Percentiles rank a stretch among this genome's conserved stretches.
Evolutionary conservation across 2,113 vertebrate species (phyloP).

Genomic region (Nerophis ophidion): DNA sequence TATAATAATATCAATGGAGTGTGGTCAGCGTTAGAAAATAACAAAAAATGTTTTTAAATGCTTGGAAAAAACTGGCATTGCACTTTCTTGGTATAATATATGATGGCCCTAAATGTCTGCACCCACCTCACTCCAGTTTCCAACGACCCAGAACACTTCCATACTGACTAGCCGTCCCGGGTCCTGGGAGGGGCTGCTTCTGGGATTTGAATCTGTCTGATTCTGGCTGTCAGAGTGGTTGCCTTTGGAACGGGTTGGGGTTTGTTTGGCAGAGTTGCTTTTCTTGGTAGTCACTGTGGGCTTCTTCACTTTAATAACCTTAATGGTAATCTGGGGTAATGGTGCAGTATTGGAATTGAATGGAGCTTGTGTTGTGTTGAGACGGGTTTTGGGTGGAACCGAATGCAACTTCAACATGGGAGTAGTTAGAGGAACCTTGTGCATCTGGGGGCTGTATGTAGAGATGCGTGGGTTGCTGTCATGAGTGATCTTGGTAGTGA

Average conservation of each 20-base stretch:
- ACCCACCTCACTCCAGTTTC: constrained; percentile 88
- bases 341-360: constrained; percentile 11
- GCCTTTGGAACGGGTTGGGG: constrained; percentile 32
- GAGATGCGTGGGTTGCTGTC: constrained; percentile 21
- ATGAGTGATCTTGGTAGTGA: constrained; percentile 32
- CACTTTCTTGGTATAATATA: background rate
- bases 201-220: constrained; percentile 13
- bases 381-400: constrained; percentile 6
- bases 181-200: constrained; percentile 29
- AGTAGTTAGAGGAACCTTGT: constrained; percentile 23
- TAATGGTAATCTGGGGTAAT: constrained; percentile 34
- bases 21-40: background rate
- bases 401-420: constrained; percentile 8
- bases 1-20: background rate
- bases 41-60: background rate
- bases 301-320: constrained; percentile 38
- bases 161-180: constrained; percentile 33
- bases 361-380: constrained; percentile 13
- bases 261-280: constrained; percentile 14
- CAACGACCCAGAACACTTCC: constrained; percentile 77
- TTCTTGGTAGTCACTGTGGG: constrained; percentile 22
- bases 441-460: constrained; percentile 26
- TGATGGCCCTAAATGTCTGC: background rate
- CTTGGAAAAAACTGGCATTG: background rate
- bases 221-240: constrained; percentile 33